Evolutionary conservation across 1,140 invertebrate genomes (phyloP).

Genomic region (Belonocnema kinseyi): DNA sequence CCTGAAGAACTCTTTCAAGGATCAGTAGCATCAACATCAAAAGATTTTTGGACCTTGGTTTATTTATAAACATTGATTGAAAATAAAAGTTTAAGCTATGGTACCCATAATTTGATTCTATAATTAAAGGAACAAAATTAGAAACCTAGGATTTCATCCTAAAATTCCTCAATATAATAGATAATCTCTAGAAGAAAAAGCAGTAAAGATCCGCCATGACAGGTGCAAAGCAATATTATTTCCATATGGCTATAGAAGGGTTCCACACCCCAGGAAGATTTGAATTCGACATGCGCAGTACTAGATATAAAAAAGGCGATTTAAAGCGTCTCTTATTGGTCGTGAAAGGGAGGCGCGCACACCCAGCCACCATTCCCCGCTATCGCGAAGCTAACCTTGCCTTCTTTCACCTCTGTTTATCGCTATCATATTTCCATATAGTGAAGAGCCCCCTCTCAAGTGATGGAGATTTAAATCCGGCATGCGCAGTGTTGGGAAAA

Average conservation of each 20-base stretch:
- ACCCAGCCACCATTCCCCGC: constrained; percentile 50
- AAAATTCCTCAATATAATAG: not conserved
- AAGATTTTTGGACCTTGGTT: too few species aligned
- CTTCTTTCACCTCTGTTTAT: constrained; percentile 65
- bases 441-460: constrained; percentile 53
- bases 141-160: too few species aligned
- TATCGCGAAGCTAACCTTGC: constrained; percentile 49
- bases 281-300: constrained; percentile 72
- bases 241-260: constrained; percentile 8
- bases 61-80: too few species aligned
- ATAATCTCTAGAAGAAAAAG: not conserved
- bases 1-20: too few species aligned
- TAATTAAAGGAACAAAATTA: too few species aligned
- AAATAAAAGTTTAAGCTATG: too few species aligned
- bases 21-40: too few species aligned
- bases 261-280: constrained; percentile 59
- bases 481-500: constrained; percentile 68
- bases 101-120: too few species aligned
- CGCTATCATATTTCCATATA: constrained; percentile 73
- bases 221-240: not conserved
- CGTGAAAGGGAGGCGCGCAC: constrained; percentile 54
- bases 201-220: not conserved
- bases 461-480: constrained; percentile 67
- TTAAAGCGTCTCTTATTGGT: constrained; percentile 74
- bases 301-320: constrained; percentile 60